Conservation (phyloP, 2,113 vertebrate species). For the Daphoenositta chrysoptera region DNA sequence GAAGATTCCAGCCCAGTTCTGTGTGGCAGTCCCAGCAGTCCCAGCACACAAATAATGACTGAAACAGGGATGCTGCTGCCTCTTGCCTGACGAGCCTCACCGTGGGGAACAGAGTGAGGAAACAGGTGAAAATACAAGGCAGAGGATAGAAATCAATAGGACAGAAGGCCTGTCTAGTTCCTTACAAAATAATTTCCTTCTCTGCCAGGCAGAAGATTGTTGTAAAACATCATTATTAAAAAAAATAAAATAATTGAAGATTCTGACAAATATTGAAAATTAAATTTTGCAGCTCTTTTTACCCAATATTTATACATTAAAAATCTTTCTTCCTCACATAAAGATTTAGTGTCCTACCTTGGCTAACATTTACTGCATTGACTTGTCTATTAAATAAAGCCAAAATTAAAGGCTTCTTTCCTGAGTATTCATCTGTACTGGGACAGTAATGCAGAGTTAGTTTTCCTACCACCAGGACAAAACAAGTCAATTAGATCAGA, state of each 20-base stretch:
- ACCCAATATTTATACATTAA: background rate
- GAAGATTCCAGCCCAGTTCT: background rate
- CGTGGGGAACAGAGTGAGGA: background rate
- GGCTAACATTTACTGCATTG: background rate
- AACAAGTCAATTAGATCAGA: conserved; percentile 21
- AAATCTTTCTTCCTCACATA: background rate
- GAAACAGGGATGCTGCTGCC: background rate
- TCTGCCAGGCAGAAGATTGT: background rate
- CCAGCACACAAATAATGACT: background rate
- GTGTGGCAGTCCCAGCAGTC: background rate
- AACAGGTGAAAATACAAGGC: background rate
- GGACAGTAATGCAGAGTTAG: background rate
- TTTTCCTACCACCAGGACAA: conserved; percentile 12
- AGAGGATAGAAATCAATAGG: background rate
- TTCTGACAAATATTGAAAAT: background rate
- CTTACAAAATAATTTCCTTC: background rate
- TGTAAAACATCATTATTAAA: background rate
- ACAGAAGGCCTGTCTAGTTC: background rate
- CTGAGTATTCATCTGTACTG: background rate
- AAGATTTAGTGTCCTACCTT: background rate
- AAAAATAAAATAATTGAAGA: background rate
- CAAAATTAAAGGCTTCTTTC: conserved; percentile 5
- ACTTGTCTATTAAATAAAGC: background rate
- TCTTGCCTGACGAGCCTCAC: background rate
- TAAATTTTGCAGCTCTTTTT: background rate